A percentile compares a stretch with the other conserved stretches of the same genome.
phyloP scores from a whole-genome alignment of 2,888 invertebrate genomes.

The Diloba caeruleocephala region DNA sequence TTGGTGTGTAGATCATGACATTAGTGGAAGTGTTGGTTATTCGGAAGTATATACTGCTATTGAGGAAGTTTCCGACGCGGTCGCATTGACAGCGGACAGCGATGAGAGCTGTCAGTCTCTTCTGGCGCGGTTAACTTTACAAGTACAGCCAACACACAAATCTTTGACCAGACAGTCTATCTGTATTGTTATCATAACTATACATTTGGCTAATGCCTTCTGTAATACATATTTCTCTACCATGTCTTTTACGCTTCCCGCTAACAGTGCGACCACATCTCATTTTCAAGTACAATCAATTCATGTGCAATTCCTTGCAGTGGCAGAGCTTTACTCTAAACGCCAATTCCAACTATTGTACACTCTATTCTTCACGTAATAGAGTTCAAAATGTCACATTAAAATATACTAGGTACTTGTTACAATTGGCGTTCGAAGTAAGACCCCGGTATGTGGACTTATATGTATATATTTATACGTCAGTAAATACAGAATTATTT shows the following conservation, averaged over 20 bases:
- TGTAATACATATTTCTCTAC: no score
- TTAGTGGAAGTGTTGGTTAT: conserved; percentile 33
- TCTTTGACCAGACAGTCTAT: no score
- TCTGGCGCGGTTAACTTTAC: no score
- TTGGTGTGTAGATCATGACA: conserved; percentile 3
- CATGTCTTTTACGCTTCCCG: conserved; percentile 7
- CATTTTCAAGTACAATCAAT: conserved; percentile 39
- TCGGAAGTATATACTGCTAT: conserved; percentile 37
- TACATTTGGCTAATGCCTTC: no score
- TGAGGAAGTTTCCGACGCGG: conserved; percentile 5
- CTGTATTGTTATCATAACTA: neutral
- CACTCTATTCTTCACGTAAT: neutral
- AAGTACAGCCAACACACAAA: no score
- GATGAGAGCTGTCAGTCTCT: no score
- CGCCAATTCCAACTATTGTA: conserved; percentile 13
- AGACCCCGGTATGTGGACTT: conserved; percentile 8
- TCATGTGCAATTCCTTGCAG: conserved; percentile 55
- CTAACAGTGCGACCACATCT: conserved; percentile 12
- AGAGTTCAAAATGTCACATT: conserved; percentile 20
- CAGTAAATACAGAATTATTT: conserved; percentile 41
- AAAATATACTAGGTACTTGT: no score
- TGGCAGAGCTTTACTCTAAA: conserved; percentile 7
- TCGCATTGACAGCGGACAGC: neutral
- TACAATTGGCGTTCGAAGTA: conserved; percentile 2
- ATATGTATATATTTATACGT: conserved; percentile 26